Evolutionary conservation across 2,113 vertebrate genomes (phyloP), one percentile per base, ranked within the genome.

Genomic region (pig (Sus scrofa)): DNA sequence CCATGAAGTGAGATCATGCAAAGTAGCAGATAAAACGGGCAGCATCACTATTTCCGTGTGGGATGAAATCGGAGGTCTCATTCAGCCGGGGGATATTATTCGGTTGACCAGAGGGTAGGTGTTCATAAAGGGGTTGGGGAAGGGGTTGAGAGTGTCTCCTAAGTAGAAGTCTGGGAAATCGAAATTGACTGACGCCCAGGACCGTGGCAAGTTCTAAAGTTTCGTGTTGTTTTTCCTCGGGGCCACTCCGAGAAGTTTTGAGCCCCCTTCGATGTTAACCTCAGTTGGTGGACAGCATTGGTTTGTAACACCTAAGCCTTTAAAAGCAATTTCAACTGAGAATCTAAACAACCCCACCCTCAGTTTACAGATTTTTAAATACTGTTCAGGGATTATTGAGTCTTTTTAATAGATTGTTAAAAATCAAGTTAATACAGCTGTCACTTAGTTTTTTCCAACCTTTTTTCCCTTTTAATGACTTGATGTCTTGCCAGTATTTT

Each of bases 31-130:
- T 98, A 99, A 99, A 98, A 99, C 99, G 54, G 99, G 99, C 88
- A 99, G 99, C 99, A 99, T 99, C 97, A 99, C 99, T 34, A 99
- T 99, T 97, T 99, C 99, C 30, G 99, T 99, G n/a, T 99, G 99
- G 99, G 99, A 99, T 97, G 99, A 99, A 82, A 99, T 99, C 27
- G 99, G 99, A 91, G 99, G 99, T 95, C 99, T 99, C 11, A 99
- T 99, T 89, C 99, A 99, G 98, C 98, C 99, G 1, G 99, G 99
- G 20, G 99, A 99, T 98, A 99, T 99, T 97, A 99, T 99, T 97
- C 99, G 99, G 86, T 99, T 99, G 89, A 99, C 99, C 93, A 98
- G 99, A 99, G 99, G 99, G 99, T 99, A 99, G 88, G 98, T 97
- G 97, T 78, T n/a, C 81, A 2, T 24, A 16, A 20, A 30, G 58